Evolutionary conservation across 1,140 invertebrate species (phyloP).

Genomic region (Drosophila sp.): DNA sequence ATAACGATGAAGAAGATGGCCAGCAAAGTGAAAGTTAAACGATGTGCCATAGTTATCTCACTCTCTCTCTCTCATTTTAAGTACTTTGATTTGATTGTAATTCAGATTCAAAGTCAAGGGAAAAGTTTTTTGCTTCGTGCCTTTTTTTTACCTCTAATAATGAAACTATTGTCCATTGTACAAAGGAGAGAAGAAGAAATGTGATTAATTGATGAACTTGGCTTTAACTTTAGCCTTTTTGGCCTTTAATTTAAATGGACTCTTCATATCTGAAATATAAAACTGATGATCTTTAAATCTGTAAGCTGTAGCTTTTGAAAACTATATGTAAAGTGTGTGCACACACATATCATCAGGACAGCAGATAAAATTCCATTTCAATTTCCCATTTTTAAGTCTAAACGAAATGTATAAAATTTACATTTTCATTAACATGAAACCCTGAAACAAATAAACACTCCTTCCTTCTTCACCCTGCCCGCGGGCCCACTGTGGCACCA

Average conservation of each 20-base stretch:
- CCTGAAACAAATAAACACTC: conserved; percentile 53
- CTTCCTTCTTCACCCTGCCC: neutral
- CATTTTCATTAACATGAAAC: conserved; percentile 70
- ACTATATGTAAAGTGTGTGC: neutral
- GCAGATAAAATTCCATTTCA: conserved; percentile 11
- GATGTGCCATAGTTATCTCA: neutral
- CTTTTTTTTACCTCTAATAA: conserved; percentile 20
- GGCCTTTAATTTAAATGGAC: too few relatives aligned
- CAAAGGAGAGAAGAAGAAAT: too few relatives aligned
- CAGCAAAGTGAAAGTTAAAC: conserved; percentile 10
- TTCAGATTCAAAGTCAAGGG: conserved; percentile 1
- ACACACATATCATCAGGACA: too few relatives aligned
- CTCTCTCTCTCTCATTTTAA: neutral
- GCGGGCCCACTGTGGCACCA: neutral
- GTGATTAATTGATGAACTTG: too few relatives aligned
- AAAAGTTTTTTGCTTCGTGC: neutral
- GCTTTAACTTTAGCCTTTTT: too few relatives aligned
- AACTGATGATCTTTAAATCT: too few relatives aligned
- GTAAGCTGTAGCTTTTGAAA: too few relatives aligned
- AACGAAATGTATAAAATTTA: conserved; percentile 66
- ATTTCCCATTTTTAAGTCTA: conserved; percentile 27
- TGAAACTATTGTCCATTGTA: neutral
- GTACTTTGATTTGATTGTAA: conserved; percentile 12
- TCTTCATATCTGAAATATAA: too few relatives aligned
- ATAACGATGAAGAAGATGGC: too few relatives aligned